Evolutionary conservation across 1,140 invertebrate genomes (phyloP).

Genomic region (Polypedilum vanderplanki): DNA sequence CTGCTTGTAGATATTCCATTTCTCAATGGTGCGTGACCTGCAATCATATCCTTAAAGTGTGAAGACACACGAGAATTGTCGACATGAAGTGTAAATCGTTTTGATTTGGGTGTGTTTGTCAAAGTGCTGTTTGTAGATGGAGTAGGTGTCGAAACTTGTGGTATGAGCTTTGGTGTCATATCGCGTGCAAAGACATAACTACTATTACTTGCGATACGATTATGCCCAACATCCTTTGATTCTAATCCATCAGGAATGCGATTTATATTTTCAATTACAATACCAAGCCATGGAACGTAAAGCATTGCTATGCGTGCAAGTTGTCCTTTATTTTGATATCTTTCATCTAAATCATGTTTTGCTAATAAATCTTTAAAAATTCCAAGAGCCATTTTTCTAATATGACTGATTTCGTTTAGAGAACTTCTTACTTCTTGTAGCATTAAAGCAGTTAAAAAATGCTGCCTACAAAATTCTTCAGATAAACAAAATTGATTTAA

Average conservation of each 20-base stretch:
- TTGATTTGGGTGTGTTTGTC: conserved; percentile 45
- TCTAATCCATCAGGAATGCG: conserved; percentile 48
- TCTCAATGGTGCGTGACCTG: conserved; percentile 56
- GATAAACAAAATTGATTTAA: conserved; percentile 54
- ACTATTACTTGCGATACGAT: conserved; percentile 49
- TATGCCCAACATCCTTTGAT: conserved; percentile 42
- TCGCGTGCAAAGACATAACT: conserved; percentile 45
- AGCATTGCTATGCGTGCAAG: conserved; percentile 79
- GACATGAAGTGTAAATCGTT: conserved; percentile 49
- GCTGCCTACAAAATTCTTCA: conserved; percentile 80
- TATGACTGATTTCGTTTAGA: conserved; percentile 72
- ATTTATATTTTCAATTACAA: conserved; percentile 75
- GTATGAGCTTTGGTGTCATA: conserved; percentile 36
- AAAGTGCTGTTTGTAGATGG: conserved; percentile 32
- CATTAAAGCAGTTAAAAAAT: conserved; percentile 79
- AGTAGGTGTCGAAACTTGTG: conserved; percentile 34
- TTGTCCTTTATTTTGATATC: conserved; percentile 72
- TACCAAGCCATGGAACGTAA: conserved; percentile 82
- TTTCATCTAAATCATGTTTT: conserved; percentile 89
- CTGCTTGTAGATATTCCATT: conserved; percentile 51
- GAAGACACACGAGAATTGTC: conserved; percentile 51
- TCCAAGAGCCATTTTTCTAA: conserved; percentile 68
- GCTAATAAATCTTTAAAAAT: conserved; percentile 79
- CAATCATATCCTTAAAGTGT: conserved; percentile 65
- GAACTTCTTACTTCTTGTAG: conserved; percentile 63